Percentiles rank a stretch among this genome's conserved stretches.
Evolutionary conservation across 2,888 invertebrate genomes (phyloP).

Genomic region (Lobophora halterata): DNA sequence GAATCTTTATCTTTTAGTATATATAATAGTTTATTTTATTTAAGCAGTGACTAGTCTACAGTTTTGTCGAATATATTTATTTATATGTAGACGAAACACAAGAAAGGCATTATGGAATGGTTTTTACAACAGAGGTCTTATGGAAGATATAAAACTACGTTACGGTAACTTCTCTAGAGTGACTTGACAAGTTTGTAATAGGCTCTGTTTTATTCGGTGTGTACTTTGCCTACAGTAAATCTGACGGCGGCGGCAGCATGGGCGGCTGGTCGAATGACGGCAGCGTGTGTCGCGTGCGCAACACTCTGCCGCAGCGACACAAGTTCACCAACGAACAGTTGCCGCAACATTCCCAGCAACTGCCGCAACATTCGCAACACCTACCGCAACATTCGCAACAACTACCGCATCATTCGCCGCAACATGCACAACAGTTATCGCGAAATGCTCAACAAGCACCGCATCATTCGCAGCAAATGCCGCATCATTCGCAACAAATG

Average conservation of each 20-base stretch:
- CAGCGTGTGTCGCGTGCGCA: constrained; percentile 70
- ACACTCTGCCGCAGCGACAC: constrained; percentile 65
- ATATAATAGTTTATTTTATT: no score
- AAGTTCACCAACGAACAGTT: constrained; percentile 74
- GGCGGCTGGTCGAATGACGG: constrained; percentile 73
- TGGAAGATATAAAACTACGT: no score
- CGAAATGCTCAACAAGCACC: constrained; percentile 44
- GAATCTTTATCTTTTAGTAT: no score
- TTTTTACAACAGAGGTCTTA: no score
- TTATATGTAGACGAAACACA: no score
- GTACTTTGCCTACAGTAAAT: constrained; percentile 50
- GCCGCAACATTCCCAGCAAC: constrained; percentile 52
- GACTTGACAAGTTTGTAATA: no score
- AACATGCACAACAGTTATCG: constrained; percentile 45
- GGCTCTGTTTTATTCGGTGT: no score
- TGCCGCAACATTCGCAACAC: constrained; percentile 45
- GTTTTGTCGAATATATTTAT: no score
- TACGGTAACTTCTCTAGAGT: no score
- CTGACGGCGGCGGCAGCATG: constrained; percentile 68
- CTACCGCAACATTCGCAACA: constrained; percentile 37
- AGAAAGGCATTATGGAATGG: no score
- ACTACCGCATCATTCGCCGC: constrained; percentile 40
- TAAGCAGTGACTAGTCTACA: no score
- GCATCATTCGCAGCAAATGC: constrained; percentile 37
- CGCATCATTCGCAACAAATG: constrained; percentile 33